Evolutionary conservation across 2,797 vertebrate species (phyloP).

Genomic region (Sebastes glaucus): DNA sequence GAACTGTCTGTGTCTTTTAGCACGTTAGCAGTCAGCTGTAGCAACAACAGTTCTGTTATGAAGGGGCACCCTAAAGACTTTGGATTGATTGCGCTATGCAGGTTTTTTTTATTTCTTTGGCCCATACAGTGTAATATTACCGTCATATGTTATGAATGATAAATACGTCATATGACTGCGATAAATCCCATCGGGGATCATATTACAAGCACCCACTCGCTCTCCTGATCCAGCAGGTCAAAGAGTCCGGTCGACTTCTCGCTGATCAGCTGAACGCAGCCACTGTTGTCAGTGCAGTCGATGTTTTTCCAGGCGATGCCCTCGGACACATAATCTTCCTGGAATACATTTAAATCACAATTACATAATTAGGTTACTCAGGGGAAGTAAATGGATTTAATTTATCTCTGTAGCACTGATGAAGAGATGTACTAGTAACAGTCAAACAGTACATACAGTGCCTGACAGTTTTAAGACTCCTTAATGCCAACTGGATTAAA

Average conservation of each 20-base stretch:
- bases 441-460: neutral
- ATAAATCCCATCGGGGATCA: neutral
- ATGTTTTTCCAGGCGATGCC: conserved; percentile 93
- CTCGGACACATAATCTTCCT: conserved; percentile 93
- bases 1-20: neutral
- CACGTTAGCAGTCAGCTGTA: neutral
- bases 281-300: conserved; percentile 89
- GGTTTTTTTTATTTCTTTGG: neutral
- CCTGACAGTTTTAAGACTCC: neutral
- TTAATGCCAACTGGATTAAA: neutral
- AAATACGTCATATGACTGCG: neutral
- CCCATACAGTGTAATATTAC: neutral
- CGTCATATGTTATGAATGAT: neutral
- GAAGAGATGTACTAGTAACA: neutral
- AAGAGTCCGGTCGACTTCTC: conserved; percentile 91
- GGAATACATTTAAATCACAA: conserved; percentile 23
- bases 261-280: conserved; percentile 93
- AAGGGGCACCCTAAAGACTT: neutral
- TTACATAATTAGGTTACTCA: neutral
- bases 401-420: neutral
- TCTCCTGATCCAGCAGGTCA: conserved; percentile 91
- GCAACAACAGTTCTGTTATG: neutral
- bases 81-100: neutral
- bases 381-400: neutral
- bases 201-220: conserved; percentile 83